A percentile compares a stretch with the other conserved stretches of the same genome.
Evolutionary conservation across 2,113 vertebrate genomes (phyloP).

Genomic region (Pangasianodon hypophthalmus): DNA sequence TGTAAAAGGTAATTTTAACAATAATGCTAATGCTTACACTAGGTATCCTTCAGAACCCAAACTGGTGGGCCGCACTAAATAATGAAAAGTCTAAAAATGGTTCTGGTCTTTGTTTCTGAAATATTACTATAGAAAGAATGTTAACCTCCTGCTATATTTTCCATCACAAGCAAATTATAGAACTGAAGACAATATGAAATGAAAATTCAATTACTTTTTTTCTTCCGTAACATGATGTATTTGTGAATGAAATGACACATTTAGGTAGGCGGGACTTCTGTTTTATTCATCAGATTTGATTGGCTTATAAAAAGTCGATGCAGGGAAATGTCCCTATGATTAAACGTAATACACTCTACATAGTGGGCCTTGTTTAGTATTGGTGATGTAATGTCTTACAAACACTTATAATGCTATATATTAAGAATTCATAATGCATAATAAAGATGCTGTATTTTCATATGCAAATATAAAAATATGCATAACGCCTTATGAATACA

Average conservation of each 20-base stretch:
- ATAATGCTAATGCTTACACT: neutral
- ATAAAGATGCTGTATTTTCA: neutral
- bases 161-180: neutral
- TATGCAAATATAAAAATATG: neutral
- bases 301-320: neutral
- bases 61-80: neutral
- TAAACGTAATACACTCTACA: neutral
- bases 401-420: neutral
- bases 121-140: neutral
- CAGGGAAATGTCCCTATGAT: neutral
- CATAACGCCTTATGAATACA: neutral
- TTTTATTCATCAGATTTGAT: neutral
- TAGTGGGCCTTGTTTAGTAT: neutral
- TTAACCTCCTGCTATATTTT: neutral
- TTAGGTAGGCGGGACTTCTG: neutral
- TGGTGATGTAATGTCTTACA: neutral
- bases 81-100: neutral
- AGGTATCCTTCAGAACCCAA: neutral
- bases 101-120: neutral
- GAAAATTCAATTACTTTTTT: neutral
- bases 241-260: neutral
- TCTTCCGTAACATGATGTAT: neutral
- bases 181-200: neutral
- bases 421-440: neutral
- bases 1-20: neutral